These are phyloP conservation scores for Macrochelys suwanniensis DNA, from an alignment of 2,797 vertebrate genomes.

Conservation along the genomic window DNA sequence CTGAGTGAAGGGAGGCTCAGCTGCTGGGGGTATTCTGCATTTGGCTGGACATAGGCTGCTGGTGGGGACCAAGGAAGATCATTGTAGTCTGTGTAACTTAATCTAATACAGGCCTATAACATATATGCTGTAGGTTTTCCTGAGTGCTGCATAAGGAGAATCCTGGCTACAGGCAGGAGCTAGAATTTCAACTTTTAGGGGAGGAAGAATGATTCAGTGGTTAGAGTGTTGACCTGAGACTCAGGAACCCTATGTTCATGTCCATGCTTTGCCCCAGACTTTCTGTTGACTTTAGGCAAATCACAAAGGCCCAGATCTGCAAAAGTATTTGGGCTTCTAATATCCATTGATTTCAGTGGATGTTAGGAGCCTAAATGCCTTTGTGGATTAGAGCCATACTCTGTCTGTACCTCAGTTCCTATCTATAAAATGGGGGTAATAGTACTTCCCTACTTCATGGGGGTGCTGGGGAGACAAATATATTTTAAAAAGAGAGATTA, in stretches of 20 bases:
- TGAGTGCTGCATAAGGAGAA: neutral
- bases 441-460: neutral
- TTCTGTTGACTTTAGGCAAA: neutral
- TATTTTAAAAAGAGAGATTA: neutral
- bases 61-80: neutral
- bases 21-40: neutral
- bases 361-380: neutral
- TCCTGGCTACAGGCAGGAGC: neutral
- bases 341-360: neutral
- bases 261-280: neutral
- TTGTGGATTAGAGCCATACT: neutral
- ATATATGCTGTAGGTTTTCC: neutral
- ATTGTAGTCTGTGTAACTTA: neutral
- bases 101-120: neutral
- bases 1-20: neutral
- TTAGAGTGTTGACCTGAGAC: neutral
- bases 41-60: neutral
- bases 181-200: neutral
- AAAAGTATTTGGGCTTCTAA: neutral
- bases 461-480: neutral
- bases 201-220: neutral
- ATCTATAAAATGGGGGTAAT: neutral
- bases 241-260: neutral
- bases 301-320: neutral
- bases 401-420: neutral